These are phyloP conservation scores for Holotrichia oblita DNA, from an alignment of 1,140 invertebrate genomes.

Conservation along the genomic window DNA sequence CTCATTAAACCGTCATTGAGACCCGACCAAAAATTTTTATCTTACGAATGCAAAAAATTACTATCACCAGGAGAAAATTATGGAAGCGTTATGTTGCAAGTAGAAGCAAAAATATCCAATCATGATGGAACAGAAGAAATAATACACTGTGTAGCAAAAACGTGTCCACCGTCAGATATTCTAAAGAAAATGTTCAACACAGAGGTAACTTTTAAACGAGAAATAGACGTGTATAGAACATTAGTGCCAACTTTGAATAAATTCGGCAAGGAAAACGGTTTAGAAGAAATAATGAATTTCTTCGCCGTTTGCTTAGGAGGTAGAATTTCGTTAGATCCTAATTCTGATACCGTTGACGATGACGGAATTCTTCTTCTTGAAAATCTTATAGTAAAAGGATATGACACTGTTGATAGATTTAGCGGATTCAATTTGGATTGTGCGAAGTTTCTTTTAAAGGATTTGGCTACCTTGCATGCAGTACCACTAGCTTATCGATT, in stretches of 20 bases:
- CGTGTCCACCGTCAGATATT: conserved; percentile 58
- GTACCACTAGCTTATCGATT: conserved; percentile 58
- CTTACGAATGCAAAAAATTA: conserved; percentile 52
- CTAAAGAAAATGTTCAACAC: conserved; percentile 59
- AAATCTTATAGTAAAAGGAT: conserved; percentile 59
- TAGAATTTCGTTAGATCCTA: conserved; percentile 50
- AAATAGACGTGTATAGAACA: conserved; percentile 53
- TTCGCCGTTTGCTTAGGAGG: conserved; percentile 53
- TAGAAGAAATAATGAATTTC: conserved; percentile 44
- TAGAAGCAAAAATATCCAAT: conserved; percentile 56
- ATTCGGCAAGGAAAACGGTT: conserved; percentile 49
- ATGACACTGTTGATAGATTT: conserved; percentile 52
- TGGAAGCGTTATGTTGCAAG: conserved; percentile 65
- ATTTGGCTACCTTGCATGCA: conserved; percentile 61
- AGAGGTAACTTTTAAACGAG: conserved; percentile 61
- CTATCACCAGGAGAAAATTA: conserved; percentile 70
- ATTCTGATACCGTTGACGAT: conserved; percentile 50
- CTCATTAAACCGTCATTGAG: conserved; percentile 1
- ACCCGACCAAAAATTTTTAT: background rate
- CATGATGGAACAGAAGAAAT: conserved; percentile 49
- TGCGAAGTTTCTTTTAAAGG: conserved; percentile 53
- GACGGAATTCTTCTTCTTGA: conserved; percentile 60
- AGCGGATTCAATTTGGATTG: conserved; percentile 59
- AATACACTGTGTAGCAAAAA: conserved; percentile 62
- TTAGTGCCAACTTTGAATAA: conserved; percentile 51